A percentile compares a stretch with the other conserved stretches of the same genome.
Conservation (phyloP, 2,888 invertebrate genomes). For the Ichneumoninae sp. region DNA sequence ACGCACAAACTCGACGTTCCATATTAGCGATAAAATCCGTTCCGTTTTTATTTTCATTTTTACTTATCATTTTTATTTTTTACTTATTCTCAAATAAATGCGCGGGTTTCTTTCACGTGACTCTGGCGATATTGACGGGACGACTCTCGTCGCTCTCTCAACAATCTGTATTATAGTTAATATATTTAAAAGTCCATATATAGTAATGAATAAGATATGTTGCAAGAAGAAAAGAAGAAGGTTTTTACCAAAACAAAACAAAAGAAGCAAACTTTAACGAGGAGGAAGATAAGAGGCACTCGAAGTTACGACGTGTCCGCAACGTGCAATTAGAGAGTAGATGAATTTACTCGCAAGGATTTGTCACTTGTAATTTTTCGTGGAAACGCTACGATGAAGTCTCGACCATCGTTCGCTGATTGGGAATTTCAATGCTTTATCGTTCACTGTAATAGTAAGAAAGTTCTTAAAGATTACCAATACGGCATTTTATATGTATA, state of each 20-base stretch:
- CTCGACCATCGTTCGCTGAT: constrained; percentile 10
- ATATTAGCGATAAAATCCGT: constrained; percentile 66
- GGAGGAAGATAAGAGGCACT: not conserved
- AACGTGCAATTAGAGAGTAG: constrained; percentile 40
- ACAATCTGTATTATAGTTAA: constrained; percentile 48
- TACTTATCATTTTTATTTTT: constrained; percentile 34
- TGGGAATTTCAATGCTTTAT: not conserved
- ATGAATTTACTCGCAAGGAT: constrained; percentile 39
- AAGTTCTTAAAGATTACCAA: constrained; percentile 21
- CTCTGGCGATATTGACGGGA: constrained; percentile 48
- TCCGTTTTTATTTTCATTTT: constrained; percentile 36
- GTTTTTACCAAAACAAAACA: constrained; percentile 50
- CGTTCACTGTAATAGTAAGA: not conserved
- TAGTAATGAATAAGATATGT: constrained; percentile 43
- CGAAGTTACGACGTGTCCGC: constrained; percentile 20
- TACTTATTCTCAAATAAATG: constrained; percentile 27
- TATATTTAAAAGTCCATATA: constrained; percentile 40
- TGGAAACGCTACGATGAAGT: constrained; percentile 26
- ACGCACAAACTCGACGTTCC: constrained; percentile 70
- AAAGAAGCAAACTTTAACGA: constrained; percentile 40
- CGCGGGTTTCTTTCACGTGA: constrained; percentile 54
- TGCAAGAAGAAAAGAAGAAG: constrained; percentile 27
- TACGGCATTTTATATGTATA: constrained; percentile 49
- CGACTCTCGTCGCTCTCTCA: constrained; percentile 28
- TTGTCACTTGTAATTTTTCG: constrained; percentile 43